Percentiles rank a stretch among this genome's conserved stretches.
Evolutionary conservation across 2,888 invertebrate species (phyloP).

Genomic region (Pheosia tremula): DNA sequence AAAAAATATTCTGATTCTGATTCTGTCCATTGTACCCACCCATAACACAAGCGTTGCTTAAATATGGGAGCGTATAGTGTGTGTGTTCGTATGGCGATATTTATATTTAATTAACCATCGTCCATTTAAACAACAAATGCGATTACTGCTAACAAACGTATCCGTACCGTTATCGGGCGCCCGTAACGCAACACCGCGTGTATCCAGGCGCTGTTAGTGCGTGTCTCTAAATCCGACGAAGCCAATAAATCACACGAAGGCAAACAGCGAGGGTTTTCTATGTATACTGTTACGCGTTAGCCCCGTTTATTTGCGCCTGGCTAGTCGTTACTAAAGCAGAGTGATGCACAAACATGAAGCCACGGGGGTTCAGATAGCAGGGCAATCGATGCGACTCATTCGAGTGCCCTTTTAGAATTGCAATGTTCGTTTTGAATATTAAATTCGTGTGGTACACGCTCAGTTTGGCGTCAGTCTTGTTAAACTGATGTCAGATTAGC

Average conservation of each 20-base stretch:
- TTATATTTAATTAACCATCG: too few species aligned
- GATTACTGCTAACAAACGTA: background rate
- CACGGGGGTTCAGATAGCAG: slow-evolving; percentile 6
- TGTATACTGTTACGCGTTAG: slow-evolving; percentile 70
- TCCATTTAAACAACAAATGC: background rate
- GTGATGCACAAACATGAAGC: slow-evolving; percentile 65
- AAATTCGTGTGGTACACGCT: too few species aligned
- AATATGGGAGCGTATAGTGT: too few species aligned
- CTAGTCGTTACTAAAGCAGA: slow-evolving; percentile 69
- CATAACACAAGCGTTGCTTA: too few species aligned
- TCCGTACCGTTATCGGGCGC: background rate
- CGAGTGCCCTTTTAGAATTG: background rate
- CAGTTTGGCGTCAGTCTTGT: too few species aligned
- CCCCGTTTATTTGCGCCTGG: slow-evolving; percentile 56
- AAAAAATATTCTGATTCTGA: too few species aligned
- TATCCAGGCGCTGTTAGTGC: slow-evolving; percentile 56
- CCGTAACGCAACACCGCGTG: slow-evolving; percentile 72
- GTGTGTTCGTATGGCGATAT: too few species aligned
- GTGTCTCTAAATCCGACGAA: slow-evolving; percentile 81
- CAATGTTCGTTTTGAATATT: background rate
- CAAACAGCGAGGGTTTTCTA: slow-evolving; percentile 78
- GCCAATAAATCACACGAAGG: slow-evolving; percentile 85
- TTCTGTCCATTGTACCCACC: too few species aligned
- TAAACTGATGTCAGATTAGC: too few species aligned
- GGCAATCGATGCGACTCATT: slow-evolving; percentile 2